These are phyloP conservation scores for Jacana jacana DNA, from an alignment of 2,113 vertebrate species.

Conservation along the genomic window DNA sequence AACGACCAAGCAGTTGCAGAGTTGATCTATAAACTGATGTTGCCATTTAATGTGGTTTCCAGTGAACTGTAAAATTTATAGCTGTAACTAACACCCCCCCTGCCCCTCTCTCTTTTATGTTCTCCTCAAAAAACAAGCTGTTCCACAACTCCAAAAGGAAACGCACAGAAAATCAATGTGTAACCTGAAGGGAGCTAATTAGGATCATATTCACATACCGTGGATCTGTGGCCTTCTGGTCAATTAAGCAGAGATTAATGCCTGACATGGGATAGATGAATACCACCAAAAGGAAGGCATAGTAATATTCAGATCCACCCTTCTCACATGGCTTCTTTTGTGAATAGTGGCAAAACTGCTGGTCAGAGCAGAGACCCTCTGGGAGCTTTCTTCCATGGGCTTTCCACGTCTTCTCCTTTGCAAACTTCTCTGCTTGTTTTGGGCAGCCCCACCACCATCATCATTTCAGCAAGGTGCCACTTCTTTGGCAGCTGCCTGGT, in stretches of 20 bases:
- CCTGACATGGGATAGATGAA: background rate
- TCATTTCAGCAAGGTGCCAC: background rate
- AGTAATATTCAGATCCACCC: background rate
- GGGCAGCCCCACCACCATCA: background rate
- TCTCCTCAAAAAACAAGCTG: slow-evolving; percentile 56
- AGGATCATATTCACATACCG: background rate
- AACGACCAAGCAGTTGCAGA: slow-evolving; percentile 46
- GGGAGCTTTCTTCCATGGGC: background rate
- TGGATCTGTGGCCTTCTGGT: background rate
- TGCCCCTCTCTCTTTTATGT: slow-evolving; percentile 50
- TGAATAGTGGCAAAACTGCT: background rate
- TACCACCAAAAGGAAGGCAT: background rate
- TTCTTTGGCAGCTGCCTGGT: background rate
- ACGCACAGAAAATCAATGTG: background rate
- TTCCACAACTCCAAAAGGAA: slow-evolving; percentile 22
- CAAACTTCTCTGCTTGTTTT: background rate
- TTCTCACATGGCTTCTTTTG: background rate
- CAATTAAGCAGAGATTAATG: background rate
- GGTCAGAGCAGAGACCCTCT: background rate
- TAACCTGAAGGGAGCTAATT: slow-evolving; percentile 55
- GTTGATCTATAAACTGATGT: slow-evolving; percentile 62
- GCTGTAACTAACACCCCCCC: slow-evolving; percentile 62
- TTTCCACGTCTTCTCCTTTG: background rate
- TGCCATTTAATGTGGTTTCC: slow-evolving; percentile 74
- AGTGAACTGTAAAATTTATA: slow-evolving; percentile 70